Base-by-base conservation (phyloP, 2,113 vertebrate species). In the Neolamprologus modestus region DNA sequence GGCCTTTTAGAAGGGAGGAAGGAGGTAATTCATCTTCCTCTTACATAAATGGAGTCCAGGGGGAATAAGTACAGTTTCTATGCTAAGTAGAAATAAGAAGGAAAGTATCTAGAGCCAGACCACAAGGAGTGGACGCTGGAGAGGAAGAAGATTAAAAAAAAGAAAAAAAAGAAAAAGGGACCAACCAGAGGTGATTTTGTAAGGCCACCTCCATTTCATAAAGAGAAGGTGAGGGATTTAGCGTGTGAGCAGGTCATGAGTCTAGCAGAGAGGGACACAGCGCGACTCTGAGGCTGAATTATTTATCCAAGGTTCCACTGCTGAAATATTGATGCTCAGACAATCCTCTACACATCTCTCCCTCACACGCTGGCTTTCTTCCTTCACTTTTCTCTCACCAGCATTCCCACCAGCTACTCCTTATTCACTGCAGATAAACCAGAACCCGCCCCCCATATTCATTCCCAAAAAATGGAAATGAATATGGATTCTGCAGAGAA, bases 281-380 rank as follows among this genome's bases (percentile, higher is more conserved):
- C 80, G 68, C 61, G 86, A 94, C 91, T 92, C 54, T 1, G 19
- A 68, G 61, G 57, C 19, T 94, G 78, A 95, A 96, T 95, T 92
- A 95, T 96, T 96, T 87, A 96, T 93, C 78, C 81, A 86, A 94
- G 87, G 84, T 90, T 91, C 85, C 19, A 45, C 86, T 63, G 21
- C 78, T 95, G 73, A 95, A 94, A 96, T 91, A 95, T 94, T 95
- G 71, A 96, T 94, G 91, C 73, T 82, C 50, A 81, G 79, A 91
- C 84, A 81, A 88, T 90, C 84, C 61, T 68, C 87, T 11, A 42
- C 84, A 86, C 87, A 82, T 87, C 84, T 55, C 84, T 84, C 40
- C 21, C 16, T 85, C 84, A 28, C 59, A 86, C 47, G 3, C 52
- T 14, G 31, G n/a, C 57, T 33, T 40, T 42, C 28, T 83, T 82